Evolutionary conservation across 2,113 vertebrate species (phyloP).

Genomic region (Fregata magnificens): DNA sequence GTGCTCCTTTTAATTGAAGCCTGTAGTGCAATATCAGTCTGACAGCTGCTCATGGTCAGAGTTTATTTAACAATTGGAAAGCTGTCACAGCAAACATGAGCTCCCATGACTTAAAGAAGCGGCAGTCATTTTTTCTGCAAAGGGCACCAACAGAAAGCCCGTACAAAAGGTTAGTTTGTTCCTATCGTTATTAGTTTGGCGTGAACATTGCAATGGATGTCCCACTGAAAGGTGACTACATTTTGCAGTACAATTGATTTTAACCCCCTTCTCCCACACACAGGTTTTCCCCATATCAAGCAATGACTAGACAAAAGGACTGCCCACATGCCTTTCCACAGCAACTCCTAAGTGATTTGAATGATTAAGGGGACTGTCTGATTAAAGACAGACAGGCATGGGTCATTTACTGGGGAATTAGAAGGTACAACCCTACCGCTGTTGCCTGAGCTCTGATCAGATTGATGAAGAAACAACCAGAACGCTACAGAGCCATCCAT

Average conservation of each 20-base stretch:
- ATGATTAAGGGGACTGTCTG: neutral
- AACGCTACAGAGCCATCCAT: neutral
- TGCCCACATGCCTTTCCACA: neutral
- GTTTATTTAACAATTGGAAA: slow-evolving; percentile 67
- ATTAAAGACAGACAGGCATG: neutral
- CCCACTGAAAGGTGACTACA: neutral
- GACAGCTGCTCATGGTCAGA: slow-evolving; percentile 56
- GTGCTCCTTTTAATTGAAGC: slow-evolving; percentile 8
- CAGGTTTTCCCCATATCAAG: neutral
- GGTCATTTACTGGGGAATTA: neutral
- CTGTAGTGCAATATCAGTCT: slow-evolving; percentile 22
- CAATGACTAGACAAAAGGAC: neutral
- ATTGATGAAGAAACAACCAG: neutral
- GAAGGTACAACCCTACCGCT: neutral
- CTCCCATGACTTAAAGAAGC: slow-evolving; percentile 53
- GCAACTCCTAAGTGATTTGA: neutral
- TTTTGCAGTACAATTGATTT: neutral
- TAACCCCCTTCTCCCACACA: neutral
- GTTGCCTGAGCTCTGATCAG: neutral
- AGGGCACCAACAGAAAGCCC: neutral
- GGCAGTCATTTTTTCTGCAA: neutral
- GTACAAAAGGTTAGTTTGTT: neutral
- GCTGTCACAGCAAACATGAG: slow-evolving; percentile 36
- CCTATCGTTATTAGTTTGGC: neutral
- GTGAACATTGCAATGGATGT: neutral